Evolutionary conservation across 2,797 vertebrate species (phyloP).

Genomic region (Cetoscarus ocellatus): DNA sequence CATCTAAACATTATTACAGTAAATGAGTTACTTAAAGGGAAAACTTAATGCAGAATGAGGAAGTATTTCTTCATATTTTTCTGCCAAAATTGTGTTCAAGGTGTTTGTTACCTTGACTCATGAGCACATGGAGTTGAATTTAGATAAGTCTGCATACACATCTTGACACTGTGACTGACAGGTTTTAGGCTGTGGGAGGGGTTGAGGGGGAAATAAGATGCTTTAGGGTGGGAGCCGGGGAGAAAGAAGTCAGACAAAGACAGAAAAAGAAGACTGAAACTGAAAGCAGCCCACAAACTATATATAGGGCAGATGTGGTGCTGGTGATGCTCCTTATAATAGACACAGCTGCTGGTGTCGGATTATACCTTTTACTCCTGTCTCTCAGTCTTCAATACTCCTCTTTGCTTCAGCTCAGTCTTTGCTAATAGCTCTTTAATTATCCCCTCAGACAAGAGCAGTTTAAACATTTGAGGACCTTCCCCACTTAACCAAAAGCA

Average conservation of each 20-base stretch:
- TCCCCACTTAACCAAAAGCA: too few relatives aligned
- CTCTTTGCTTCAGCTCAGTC: too few relatives aligned
- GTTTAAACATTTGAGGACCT: too few relatives aligned
- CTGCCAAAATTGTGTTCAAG: not conserved
- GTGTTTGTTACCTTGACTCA: slow-evolving; percentile 8
- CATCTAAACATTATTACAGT: too few relatives aligned
- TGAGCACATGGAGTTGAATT: slow-evolving; percentile 17
- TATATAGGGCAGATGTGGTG: slow-evolving; percentile 72
- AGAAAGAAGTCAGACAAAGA: slow-evolving; percentile 44
- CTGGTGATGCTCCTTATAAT: slow-evolving; percentile 60
- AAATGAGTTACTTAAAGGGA: too few relatives aligned
- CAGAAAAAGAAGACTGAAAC: slow-evolving; percentile 63
- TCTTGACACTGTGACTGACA: slow-evolving; percentile 21
- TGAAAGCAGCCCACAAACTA: slow-evolving; percentile 71
- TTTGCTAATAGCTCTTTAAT: slow-evolving; percentile 47
- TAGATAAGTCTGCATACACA: slow-evolving; percentile 10
- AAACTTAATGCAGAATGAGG: not conserved
- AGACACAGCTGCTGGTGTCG: slow-evolving; percentile 64
- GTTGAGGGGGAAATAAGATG: not conserved
- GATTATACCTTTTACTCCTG: slow-evolving; percentile 31
- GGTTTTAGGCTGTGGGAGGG: not conserved
- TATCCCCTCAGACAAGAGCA: slow-evolving; percentile 25
- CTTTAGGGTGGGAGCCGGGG: slow-evolving; percentile 3
- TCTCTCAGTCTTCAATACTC: not conserved
- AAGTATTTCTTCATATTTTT: not conserved